Percentiles rank a stretch among this genome's conserved stretches.
Evolutionary conservation across 2,797 vertebrate genomes (phyloP).

Genomic region (Lemur catta): DNA sequence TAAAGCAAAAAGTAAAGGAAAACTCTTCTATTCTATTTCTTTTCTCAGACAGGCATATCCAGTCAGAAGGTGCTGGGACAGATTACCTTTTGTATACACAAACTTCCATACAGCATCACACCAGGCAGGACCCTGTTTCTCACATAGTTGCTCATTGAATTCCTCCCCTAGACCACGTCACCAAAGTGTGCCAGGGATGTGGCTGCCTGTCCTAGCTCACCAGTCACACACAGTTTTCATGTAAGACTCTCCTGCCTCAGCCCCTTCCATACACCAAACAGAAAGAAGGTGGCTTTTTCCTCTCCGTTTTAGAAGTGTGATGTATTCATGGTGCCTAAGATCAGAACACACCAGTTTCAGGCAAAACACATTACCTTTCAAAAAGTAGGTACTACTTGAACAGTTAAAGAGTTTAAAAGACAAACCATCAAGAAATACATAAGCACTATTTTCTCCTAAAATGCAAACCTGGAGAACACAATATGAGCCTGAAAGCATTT

Average conservation of each 20-base stretch:
- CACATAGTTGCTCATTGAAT: slow-evolving; percentile 81
- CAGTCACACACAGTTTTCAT: slow-evolving; percentile 86
- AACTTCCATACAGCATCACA: slow-evolving; percentile 64
- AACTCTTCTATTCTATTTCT: slow-evolving; percentile 76
- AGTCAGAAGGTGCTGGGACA: slow-evolving; percentile 76
- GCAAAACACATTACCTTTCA: slow-evolving; percentile 68
- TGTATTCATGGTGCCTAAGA: slow-evolving; percentile 49
- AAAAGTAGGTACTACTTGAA: slow-evolving; percentile 61
- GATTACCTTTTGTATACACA: slow-evolving; percentile 61
- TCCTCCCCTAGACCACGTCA: slow-evolving; percentile 78
- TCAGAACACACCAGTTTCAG: slow-evolving; percentile 67
- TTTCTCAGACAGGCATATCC: slow-evolving; percentile 72
- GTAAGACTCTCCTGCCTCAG: slow-evolving; percentile 78
- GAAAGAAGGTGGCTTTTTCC: slow-evolving; percentile 42
- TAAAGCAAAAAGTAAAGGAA: slow-evolving; percentile 81
- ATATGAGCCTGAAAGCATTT: slow-evolving; percentile 43
- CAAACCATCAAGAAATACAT: slow-evolving; percentile 60
- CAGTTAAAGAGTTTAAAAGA: slow-evolving; percentile 57
- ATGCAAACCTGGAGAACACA: slow-evolving; percentile 68
- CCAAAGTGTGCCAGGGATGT: slow-evolving; percentile 72
- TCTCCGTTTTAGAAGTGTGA: not conserved
- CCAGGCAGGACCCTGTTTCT: slow-evolving; percentile 71
- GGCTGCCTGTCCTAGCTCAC: slow-evolving; percentile 83
- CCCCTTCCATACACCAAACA: slow-evolving; percentile 73
- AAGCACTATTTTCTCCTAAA: slow-evolving; percentile 66